These are phyloP conservation scores for Helicoverpa armigera DNA, from an alignment of 1,140 invertebrate species.

Conservation along the genomic window DNA sequence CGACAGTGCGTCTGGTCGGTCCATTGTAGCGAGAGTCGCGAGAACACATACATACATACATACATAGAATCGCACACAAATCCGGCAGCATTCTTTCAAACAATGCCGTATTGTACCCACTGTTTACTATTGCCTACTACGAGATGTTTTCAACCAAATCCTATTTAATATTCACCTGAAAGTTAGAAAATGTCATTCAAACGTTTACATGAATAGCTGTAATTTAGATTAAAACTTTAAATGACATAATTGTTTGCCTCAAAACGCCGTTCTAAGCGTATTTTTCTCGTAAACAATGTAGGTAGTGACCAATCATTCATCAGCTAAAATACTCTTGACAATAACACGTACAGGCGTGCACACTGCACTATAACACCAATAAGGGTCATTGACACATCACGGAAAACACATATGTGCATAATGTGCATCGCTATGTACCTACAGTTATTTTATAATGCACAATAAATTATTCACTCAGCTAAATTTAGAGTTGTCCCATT, in stretches of 20 bases:
- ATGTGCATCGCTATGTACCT: constrained; percentile 21
- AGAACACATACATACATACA: constrained; percentile 38
- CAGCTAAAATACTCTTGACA: constrained; percentile 5
- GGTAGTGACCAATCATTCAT: background rate
- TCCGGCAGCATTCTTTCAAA: constrained; percentile 43
- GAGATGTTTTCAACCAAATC: constrained; percentile 42
- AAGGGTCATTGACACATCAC: constrained; percentile 54
- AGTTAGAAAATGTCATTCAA: constrained; percentile 37
- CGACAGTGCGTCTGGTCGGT: background rate
- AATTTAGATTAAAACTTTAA: background rate
- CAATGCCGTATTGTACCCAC: constrained; percentile 42
- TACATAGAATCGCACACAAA: constrained; percentile 27
- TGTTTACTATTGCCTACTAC: constrained; percentile 42
- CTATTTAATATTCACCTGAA: constrained; percentile 40
- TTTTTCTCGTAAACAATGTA: constrained; percentile 20
- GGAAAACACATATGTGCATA: constrained; percentile 49
- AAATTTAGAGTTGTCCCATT: constrained; percentile 16
- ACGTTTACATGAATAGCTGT: background rate
- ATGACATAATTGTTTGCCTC: constrained; percentile 26
- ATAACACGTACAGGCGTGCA: constrained; percentile 31
- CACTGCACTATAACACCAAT: constrained; percentile 47
- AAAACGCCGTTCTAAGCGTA: background rate
- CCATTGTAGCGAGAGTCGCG: constrained; percentile 29
- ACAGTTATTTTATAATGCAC: constrained; percentile 18
- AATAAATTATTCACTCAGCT: constrained; percentile 5